A percentile compares a stretch with the other conserved stretches of the same genome.
Conservation (phyloP, 2,797 vertebrate species). For the Leptatherina wallacei region DNA sequence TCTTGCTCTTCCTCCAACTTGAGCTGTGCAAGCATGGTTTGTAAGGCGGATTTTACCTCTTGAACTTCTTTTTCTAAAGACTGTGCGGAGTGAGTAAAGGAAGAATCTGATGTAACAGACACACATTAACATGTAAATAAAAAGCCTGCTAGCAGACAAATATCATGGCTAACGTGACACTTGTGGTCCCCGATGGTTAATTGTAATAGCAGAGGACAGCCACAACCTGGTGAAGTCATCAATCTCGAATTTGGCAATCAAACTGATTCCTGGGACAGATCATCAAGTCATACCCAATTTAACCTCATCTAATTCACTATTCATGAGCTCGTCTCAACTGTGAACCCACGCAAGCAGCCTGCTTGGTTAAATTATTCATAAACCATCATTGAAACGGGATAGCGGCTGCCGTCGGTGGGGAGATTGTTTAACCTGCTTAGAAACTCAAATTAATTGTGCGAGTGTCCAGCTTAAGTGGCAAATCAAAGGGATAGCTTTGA, state of each 20-base stretch:
- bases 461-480: conserved; percentile 75
- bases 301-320: conserved; percentile 68
- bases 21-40: conserved; percentile 87
- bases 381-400: conserved; percentile 67
- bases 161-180: conserved; percentile 38
- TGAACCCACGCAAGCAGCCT: conserved; percentile 65
- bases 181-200: conserved; percentile 44
- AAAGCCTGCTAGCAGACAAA: conserved; percentile 36
- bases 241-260: conserved; percentile 62
- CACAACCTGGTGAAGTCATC: conserved; percentile 62
- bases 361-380: conserved; percentile 81
- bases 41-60: conserved; percentile 90
- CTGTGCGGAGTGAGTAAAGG: conserved; percentile 87
- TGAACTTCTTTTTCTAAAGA: conserved; percentile 88
- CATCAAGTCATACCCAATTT: conserved; percentile 69
- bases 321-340: conserved; percentile 71
- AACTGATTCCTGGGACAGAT: conserved; percentile 63
- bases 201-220: conserved; percentile 40
- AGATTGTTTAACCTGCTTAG: conserved; percentile 81
- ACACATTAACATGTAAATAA: conserved; percentile 42
- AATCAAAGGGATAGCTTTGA: conserved; percentile 76
- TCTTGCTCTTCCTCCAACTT: conserved; percentile 74
- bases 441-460: conserved; percentile 71
- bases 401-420: conserved; percentile 66
- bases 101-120: conserved; percentile 50